phyloP scores from a whole-genome alignment of 2,113 vertebrate species.

The Gobius niger region DNA sequence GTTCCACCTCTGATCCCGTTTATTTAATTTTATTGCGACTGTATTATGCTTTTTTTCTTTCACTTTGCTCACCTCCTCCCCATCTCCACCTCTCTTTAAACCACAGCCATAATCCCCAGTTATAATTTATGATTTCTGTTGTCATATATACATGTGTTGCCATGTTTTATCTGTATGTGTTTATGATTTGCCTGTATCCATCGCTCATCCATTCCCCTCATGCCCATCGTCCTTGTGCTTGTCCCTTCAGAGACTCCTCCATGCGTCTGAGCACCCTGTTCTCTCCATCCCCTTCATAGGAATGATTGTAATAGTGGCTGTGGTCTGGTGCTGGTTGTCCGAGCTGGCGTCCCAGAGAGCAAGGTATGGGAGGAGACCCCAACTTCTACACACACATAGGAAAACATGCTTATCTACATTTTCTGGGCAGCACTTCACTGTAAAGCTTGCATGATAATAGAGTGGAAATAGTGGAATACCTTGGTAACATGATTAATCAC shows the following conservation, averaged over 20 bases:
- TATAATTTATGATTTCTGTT: slow-evolving; percentile 33
- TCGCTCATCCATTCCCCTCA: slow-evolving; percentile 64
- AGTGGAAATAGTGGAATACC: no score
- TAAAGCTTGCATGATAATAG: no score
- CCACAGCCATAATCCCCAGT: slow-evolving; percentile 36
- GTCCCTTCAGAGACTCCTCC: slow-evolving; percentile 80
- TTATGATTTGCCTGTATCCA: slow-evolving; percentile 49
- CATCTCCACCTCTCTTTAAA: slow-evolving; percentile 14
- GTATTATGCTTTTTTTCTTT: slow-evolving; percentile 44
- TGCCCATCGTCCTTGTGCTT: slow-evolving; percentile 64
- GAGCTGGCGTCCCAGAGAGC: slow-evolving; percentile 84
- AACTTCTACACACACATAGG: slow-evolving; percentile 42
- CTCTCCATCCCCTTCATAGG: slow-evolving; percentile 88
- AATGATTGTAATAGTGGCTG: slow-evolving; percentile 90
- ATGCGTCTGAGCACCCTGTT: slow-evolving; percentile 80
- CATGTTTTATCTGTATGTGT: neutral
- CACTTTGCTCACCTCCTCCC: slow-evolving; percentile 27
- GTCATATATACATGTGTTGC: slow-evolving; percentile 9
- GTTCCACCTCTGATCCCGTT: slow-evolving; percentile 27
- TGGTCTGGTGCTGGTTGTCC: slow-evolving; percentile 92
- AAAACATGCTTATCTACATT: neutral
- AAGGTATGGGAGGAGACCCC: slow-evolving; percentile 80
- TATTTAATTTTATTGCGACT: slow-evolving; percentile 44
- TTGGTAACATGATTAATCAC: no score
- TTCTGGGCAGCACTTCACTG: no score